Evolutionary conservation across 1,140 invertebrate genomes (phyloP), one percentile per base, ranked within the genome.

Genomic region (Brachystomella parvula): DNA sequence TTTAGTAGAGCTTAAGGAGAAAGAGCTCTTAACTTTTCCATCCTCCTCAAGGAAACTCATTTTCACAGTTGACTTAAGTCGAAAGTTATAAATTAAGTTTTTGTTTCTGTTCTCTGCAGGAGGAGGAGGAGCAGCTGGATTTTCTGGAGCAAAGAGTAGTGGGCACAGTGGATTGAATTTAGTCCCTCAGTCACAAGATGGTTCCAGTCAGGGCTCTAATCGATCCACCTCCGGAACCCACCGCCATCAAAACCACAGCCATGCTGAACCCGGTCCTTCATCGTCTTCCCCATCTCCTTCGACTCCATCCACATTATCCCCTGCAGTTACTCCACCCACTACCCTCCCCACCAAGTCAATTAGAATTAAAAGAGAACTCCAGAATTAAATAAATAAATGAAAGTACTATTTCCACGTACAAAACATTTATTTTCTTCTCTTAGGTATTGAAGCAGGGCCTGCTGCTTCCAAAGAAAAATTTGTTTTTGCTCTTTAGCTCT

Each of bases 401-500:
- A 26, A 49, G 29, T 31, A 32, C 29, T 66, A 28, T 28, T 66
- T 56, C 53, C 58, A 33, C 61, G 65, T 67, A 67, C 47, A 67
- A 67, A 67, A 67, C 65, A 63, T 67, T 67, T 65, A 65, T 65
- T 65, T 67, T 63, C 29, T 9, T 39, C 35, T 39, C 19, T 19
- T 49, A 62, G 57, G 58, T 61, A 62, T 59, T 32, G 61, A 67
- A 67, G 65, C 65, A 67, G 65, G 61, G 61, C 65, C 65, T 67
- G 65, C 65, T 63, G 65, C 65, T 66, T 59, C 53, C 59, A n/a
- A 31, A 49, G 31, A 49, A 33, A 35, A 53, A 47, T 30, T 65
- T 12, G 31, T 28, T 26, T 57, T 64, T 65, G 64, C n/a, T n/a
- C n/a, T n/a, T n/a, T n/a, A n/a, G n/a, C n/a, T n/a, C n/a, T n/a